Evolutionary conservation across 2,888 invertebrate genomes (phyloP), one percentile per base, ranked within the genome.

Genomic region (Listrodromus nycthemerus): DNA sequence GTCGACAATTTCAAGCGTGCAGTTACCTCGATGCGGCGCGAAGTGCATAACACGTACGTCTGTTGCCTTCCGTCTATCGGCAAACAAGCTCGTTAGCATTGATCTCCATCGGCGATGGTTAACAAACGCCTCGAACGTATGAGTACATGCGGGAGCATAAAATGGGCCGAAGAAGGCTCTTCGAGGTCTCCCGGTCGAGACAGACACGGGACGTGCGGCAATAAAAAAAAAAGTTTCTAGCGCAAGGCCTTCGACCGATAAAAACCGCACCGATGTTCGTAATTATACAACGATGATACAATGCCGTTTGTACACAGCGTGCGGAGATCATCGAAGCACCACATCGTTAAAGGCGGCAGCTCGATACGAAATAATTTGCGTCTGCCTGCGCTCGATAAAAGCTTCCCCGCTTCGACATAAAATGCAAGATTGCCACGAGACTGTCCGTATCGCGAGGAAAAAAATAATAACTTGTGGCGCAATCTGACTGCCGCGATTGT

Each of bases 241-340:
- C 80, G 80, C 83, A 83, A 83, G 83, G 80, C 77, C 83, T 83
- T 69, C 83, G 83, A 80, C 83, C 80, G 80, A 83, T 80, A 79
- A 83, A 83, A 80, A 83, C 61, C 41, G 69, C 52, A 67, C 67
- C 55, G 73, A 61, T 73, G 76, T 77, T 30, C 37, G 58, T 83
- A 73, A 83, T 83, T 83, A 65, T 80, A 63, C 76, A n/a, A 30
- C 48, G 52, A 80, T 73, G 80, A 80, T 80, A 71, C 80, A 76
- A 76, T 48, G 77, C 75, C 16, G 71, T 41, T 21, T 61, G 30
- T 63, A 55, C 41, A 70, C 67, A 55, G 69, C 45, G 19, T 33
- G 65, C 65, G 33, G 50, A 33, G 27, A 74, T 48, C 48, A 48
- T 7, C 73, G 45, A 63, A 48, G 73, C 48, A 48, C 74, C 48